Conservation (phyloP, 2,113 vertebrate genomes). For the Rattus norvegicus region DNA sequence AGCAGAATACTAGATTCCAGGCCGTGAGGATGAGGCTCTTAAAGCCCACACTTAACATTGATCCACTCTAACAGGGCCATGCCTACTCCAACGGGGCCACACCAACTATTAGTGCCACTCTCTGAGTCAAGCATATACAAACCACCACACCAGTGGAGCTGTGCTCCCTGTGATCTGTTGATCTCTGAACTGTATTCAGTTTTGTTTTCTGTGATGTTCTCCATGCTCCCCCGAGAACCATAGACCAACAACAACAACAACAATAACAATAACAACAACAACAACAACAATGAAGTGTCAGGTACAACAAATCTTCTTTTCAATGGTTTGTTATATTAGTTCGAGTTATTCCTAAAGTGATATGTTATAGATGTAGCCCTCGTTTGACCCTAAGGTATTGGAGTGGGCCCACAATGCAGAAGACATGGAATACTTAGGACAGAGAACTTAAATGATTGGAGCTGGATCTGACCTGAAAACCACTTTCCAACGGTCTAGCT, state of each 20-base stretch:
- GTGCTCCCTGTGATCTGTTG: neutral
- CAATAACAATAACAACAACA: too few relatives aligned
- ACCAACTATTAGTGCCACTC: too few relatives aligned
- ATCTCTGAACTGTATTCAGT: neutral
- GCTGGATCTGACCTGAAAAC: neutral
- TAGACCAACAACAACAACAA: neutral
- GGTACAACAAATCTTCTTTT: neutral
- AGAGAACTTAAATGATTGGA: neutral
- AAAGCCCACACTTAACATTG: too few relatives aligned
- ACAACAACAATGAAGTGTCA: too few relatives aligned
- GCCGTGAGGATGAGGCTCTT: too few relatives aligned
- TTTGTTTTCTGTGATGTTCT: neutral
- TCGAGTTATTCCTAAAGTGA: neutral
- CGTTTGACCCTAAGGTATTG: neutral
- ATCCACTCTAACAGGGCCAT: too few relatives aligned
- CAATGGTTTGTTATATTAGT: neutral
- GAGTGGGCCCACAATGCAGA: neutral
- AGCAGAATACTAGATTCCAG: too few relatives aligned
- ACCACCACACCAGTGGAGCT: too few relatives aligned
- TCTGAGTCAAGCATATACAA: too few relatives aligned
- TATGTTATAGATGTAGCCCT: neutral
- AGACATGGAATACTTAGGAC: neutral
- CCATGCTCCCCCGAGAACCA: neutral
- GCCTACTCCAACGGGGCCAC: too few relatives aligned
- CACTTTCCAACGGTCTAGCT: neutral